A percentile compares a stretch with the other conserved stretches of the same genome.
phyloP scores from a whole-genome alignment of 2,113 vertebrate genomes.

The Rutilus rutilus region DNA sequence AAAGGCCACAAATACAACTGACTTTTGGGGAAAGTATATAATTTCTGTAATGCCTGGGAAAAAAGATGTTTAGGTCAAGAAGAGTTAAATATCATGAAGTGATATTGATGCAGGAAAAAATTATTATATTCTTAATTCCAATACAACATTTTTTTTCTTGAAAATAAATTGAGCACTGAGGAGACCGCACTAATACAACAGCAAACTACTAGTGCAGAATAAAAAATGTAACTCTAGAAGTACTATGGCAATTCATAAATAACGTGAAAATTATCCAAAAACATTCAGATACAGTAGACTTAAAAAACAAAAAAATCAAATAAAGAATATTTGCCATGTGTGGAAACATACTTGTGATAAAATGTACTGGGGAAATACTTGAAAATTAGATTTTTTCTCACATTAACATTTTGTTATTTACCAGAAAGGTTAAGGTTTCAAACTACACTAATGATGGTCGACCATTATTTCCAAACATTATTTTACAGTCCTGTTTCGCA shows the following conservation, averaged over 20 bases:
- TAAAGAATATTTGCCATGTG: neutral
- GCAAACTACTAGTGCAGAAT: neutral
- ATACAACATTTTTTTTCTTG: neutral
- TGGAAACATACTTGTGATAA: neutral
- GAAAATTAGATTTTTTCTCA: too few relatives aligned
- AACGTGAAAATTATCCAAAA: neutral
- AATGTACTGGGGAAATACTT: neutral
- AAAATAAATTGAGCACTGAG: neutral
- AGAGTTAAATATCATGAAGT: neutral
- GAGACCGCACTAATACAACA: neutral
- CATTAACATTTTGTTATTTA: neutral
- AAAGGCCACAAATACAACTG: neutral
- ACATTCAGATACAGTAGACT: neutral
- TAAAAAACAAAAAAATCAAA: neutral
- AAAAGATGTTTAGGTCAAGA: neutral
- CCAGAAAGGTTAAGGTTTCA: neutral
- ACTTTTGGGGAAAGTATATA: neutral
- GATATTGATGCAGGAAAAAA: neutral
- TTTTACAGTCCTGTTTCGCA: too few relatives aligned
- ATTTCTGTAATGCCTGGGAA: neutral
- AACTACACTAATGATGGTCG: neutral
- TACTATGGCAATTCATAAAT: neutral
- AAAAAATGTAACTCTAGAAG: neutral
- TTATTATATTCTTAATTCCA: neutral
- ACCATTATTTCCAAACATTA: neutral